Base-by-base conservation (phyloP, 2,888 invertebrate genomes). In the Drosophila austrosaltans region DNA sequence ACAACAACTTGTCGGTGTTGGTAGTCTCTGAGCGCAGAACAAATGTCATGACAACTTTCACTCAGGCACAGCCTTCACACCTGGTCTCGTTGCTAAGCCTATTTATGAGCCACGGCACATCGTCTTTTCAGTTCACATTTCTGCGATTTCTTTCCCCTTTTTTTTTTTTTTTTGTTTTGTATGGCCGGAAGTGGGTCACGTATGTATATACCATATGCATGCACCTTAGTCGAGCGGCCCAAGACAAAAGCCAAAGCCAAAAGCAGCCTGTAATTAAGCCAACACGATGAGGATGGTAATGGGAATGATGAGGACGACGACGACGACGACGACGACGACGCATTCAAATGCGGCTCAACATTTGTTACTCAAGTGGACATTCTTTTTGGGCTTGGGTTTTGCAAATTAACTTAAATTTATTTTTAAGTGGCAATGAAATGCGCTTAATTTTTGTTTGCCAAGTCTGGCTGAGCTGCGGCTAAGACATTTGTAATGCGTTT, bases 131-230 rank as follows among this genome's bases (percentile, higher is more conserved):
- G 53, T 48, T 70, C 28, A 71, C 79, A 56, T 75, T 48, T 85
- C 82, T 62, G 78, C 72, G 63, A 57, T 58, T 66, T 40, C 44
- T 28, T 72, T 69, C 63, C 62, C 36, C 6, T 32, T 36, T 28
- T 28, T 28, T 5, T 28, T 28, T 28, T 2, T 28, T 28, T 28
- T 28, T 5, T 28, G 28, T 28, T 28, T 89, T 84, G 89, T 89
- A 72, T 66, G 58, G 59, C 85, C 85, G 85, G 89, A 86, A 76
- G 90, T 86, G 89, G 85, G 85, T 86, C 90, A 86, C 76, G 89
- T 79, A 79, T 77, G 89, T 79, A 79, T 77, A 79, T 77, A 78
- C 76, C 75, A 58, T 42, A 22, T 10, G 22, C 53, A 57, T 44
- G 40, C 72, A 39, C 65, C 86, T 70, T 73, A 70, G 74, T 66